These are phyloP conservation scores for Rhorus exstirpatorius DNA, from an alignment of 2,888 invertebrate species.

Conservation along the genomic window DNA sequence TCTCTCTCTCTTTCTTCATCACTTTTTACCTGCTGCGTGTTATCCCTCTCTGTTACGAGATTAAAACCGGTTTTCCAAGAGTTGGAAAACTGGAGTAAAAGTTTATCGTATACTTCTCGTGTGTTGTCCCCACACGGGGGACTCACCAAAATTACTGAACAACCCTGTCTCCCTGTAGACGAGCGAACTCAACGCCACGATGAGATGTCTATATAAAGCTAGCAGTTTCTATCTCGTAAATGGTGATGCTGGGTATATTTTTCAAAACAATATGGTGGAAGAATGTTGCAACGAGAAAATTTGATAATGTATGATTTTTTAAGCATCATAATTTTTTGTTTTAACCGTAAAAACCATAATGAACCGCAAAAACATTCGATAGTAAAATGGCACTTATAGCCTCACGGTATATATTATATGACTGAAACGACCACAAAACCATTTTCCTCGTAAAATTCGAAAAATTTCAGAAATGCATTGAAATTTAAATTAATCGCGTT, in stretches of 20 bases:
- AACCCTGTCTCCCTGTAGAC: slow-evolving; percentile 15
- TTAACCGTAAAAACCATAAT: not conserved
- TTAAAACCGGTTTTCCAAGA: slow-evolving; percentile 79
- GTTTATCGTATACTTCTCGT: slow-evolving; percentile 73
- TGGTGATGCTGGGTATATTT: not conserved
- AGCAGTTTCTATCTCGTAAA: not conserved
- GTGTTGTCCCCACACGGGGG: slow-evolving; percentile 67
- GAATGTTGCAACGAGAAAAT: too few species aligned
- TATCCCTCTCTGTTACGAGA: slow-evolving; percentile 75
- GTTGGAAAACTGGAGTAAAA: slow-evolving; percentile 83
- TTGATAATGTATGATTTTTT: too few species aligned
- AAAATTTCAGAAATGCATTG: not conserved
- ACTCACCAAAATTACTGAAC: slow-evolving; percentile 71
- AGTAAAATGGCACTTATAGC: too few species aligned
- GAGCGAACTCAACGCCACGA: not conserved
- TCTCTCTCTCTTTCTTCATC: slow-evolving; percentile 4
- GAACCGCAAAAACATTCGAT: too few species aligned
- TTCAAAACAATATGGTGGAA: not conserved
- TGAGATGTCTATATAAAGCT: not conserved
- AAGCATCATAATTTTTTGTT: not conserved
- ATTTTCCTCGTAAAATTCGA: too few species aligned
- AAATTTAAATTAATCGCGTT: not conserved
- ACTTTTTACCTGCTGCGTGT: not conserved
- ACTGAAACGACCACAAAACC: too few species aligned
- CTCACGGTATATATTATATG: too few species aligned